phyloP scores from a whole-genome alignment of 2,113 vertebrate genomes.

The Ibidorhyncha struthersii region DNA sequence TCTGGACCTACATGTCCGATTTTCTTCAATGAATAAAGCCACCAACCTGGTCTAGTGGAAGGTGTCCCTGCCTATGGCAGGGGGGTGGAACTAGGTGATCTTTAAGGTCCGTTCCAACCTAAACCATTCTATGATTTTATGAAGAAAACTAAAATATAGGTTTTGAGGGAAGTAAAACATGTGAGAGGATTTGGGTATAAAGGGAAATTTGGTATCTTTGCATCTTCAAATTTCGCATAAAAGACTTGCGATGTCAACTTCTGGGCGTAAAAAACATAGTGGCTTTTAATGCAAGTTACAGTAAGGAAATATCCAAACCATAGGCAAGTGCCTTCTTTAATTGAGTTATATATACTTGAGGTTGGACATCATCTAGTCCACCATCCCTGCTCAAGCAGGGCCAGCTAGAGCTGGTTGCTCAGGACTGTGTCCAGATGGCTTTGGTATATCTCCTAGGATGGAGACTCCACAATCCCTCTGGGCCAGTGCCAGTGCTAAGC shows the following conservation, averaged over 20 bases:
- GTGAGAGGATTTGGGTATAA: not conserved
- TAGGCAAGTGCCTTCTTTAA: not conserved
- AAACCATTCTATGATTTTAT: too few relatives aligned
- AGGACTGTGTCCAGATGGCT: not conserved
- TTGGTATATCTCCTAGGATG: not conserved
- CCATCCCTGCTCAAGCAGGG: fast-evolving
- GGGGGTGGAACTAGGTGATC: too few relatives aligned
- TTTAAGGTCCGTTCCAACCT: too few relatives aligned
- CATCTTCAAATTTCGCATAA: not conserved
- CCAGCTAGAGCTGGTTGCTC: not conserved
- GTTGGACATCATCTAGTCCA: not conserved
- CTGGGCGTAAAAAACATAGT: too few relatives aligned
- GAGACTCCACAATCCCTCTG: not conserved
- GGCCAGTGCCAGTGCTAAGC: not conserved
- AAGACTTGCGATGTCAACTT: not conserved
- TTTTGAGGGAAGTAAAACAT: not conserved
- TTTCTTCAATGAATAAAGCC: not conserved
- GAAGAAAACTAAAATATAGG: not conserved
- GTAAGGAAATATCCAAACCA: not conserved
- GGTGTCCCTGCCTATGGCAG: too few relatives aligned
- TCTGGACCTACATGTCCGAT: not conserved
- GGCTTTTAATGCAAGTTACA: not conserved
- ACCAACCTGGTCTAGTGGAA: too few relatives aligned
- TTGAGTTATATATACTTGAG: not conserved
- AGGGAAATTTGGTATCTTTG: not conserved